Conservation (phyloP, 2,888 invertebrate genomes). For the Acleris emargana region DNA sequence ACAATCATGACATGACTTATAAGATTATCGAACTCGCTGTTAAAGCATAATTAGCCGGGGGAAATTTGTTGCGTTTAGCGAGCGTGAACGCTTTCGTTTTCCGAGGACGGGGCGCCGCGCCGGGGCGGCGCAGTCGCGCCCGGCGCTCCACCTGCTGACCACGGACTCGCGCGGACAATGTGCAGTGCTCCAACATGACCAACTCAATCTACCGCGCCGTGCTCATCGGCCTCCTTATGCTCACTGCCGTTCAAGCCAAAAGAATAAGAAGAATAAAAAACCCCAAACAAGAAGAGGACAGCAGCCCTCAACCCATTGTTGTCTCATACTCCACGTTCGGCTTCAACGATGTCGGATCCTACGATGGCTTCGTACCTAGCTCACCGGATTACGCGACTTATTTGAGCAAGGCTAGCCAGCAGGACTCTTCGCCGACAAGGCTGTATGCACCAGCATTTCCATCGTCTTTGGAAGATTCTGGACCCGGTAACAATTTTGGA, state of each 20-base stretch:
- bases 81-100: slow-evolving; percentile 81
- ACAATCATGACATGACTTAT: slow-evolving; percentile 59
- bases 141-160: slow-evolving; percentile 62
- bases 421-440: slow-evolving; percentile 64
- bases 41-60: slow-evolving; percentile 71
- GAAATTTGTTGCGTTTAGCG: slow-evolving; percentile 69
- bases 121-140: slow-evolving; percentile 58
- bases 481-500: slow-evolving; percentile 55
- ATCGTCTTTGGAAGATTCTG: slow-evolving; percentile 63
- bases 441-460: slow-evolving; percentile 74
- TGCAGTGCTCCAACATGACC: slow-evolving; percentile 62
- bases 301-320: slow-evolving; percentile 69
- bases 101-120: slow-evolving; percentile 59
- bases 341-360: slow-evolving; percentile 72
- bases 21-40: slow-evolving; percentile 62
- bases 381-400: slow-evolving; percentile 71
- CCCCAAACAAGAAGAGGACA: slow-evolving; percentile 59
- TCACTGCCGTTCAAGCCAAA: slow-evolving; percentile 55
- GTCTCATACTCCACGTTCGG: slow-evolving; percentile 77
- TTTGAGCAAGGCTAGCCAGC: slow-evolving; percentile 53
- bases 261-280: slow-evolving; percentile 63
- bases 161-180: slow-evolving; percentile 66
- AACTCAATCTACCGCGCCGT: slow-evolving; percentile 57
- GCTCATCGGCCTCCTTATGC: slow-evolving; percentile 55
- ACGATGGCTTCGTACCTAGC: slow-evolving; percentile 73